These are phyloP conservation scores for Artibeus jamaicensis DNA, from an alignment of 2,797 vertebrate species.

Conservation along the genomic window DNA sequence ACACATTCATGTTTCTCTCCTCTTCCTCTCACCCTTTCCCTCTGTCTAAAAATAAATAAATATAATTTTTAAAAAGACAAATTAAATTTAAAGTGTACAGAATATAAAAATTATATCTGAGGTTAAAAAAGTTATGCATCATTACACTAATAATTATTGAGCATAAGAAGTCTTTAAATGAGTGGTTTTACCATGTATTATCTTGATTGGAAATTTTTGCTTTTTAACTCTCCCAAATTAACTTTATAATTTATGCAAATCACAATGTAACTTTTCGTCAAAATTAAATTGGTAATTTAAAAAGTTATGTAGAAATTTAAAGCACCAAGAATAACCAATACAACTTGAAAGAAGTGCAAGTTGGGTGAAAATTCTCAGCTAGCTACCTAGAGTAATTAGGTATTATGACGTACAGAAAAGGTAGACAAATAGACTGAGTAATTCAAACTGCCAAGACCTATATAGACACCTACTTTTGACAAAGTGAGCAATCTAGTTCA, in stretches of 20 bases:
- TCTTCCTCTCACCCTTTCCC: too few relatives aligned
- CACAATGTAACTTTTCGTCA: neutral
- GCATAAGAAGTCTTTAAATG: neutral
- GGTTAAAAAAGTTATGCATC: neutral
- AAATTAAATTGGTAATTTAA: neutral
- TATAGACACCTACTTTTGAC: neutral
- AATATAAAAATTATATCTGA: neutral
- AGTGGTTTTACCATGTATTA: neutral
- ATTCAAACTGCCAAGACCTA: neutral
- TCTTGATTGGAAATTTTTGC: neutral
- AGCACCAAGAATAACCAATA: neutral
- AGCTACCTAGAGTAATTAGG: neutral
- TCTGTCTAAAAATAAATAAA: too few relatives aligned
- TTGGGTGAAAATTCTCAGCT: neutral
- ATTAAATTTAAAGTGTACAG: neutral
- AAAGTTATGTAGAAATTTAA: neutral
- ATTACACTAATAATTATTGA: neutral
- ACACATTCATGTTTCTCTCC: too few relatives aligned
- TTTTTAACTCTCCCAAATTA: neutral
- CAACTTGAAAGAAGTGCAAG: neutral
- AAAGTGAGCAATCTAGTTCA: neutral
- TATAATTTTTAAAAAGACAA: too few relatives aligned
- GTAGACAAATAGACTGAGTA: neutral
- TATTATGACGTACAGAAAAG: neutral
- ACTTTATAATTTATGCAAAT: neutral